Evolutionary conservation across 1,140 invertebrate species (phyloP).

Genomic region (Venturia canescens): DNA sequence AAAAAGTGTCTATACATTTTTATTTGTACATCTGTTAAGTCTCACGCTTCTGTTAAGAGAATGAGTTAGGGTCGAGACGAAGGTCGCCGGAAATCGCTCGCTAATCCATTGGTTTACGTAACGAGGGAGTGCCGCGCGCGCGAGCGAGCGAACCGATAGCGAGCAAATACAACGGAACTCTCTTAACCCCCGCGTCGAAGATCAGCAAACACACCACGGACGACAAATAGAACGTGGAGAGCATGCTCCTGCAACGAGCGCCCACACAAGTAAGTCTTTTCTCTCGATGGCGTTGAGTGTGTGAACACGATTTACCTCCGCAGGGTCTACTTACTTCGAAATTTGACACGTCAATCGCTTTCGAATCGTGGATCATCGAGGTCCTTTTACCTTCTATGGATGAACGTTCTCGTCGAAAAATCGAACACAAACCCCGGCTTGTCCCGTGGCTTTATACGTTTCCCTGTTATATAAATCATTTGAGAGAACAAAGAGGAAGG

Average conservation of each 20-base stretch:
- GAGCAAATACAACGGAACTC: background rate
- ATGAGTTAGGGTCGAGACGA: background rate
- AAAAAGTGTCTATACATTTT: too few species aligned
- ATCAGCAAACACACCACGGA: constrained; percentile 34
- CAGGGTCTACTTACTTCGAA: background rate
- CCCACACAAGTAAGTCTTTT: background rate
- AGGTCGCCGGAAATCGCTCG: constrained; percentile 7
- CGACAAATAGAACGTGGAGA: constrained; percentile 41
- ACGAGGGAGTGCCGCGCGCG: constrained; percentile 31
- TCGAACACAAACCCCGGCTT: too few species aligned
- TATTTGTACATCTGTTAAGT: too few species aligned
- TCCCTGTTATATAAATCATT: too few species aligned
- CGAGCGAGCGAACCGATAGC: background rate
- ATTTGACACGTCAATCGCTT: too few species aligned
- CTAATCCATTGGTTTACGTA: constrained; percentile 35
- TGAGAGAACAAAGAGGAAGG: too few species aligned
- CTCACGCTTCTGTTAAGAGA: too few species aligned
- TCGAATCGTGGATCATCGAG: too few species aligned
- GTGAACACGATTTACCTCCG: background rate
- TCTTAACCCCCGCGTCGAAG: background rate
- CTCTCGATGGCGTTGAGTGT: background rate
- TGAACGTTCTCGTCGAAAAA: too few species aligned
- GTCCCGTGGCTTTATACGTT: too few species aligned
- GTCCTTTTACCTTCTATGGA: too few species aligned
- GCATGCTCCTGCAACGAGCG: background rate